These are phyloP conservation scores for Orgyia antiqua DNA, from an alignment of 2,888 invertebrate genomes.

Conservation along the genomic window DNA sequence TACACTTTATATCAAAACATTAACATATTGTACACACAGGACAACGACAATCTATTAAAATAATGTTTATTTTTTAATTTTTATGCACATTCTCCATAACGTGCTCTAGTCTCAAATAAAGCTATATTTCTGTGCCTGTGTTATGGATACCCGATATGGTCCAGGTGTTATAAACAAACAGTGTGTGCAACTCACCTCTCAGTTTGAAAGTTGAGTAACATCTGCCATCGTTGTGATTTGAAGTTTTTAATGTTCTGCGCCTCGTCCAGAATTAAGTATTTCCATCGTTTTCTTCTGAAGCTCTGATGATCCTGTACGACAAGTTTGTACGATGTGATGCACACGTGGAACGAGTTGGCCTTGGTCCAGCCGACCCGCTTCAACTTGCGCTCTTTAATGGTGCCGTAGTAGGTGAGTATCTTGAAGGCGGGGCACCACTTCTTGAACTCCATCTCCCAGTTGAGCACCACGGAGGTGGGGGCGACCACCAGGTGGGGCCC, in stretches of 20 bases:
- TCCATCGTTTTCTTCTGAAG: conserved; percentile 98
- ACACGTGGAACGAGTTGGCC: conserved; percentile 98
- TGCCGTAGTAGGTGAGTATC: conserved; percentile 98
- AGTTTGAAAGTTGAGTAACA: conserved; percentile 95
- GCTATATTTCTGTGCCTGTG: too few relatives aligned
- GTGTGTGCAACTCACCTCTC: conserved; percentile 91
- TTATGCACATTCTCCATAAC: too few relatives aligned
- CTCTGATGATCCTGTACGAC: conserved; percentile 99
- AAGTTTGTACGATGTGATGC: conserved; percentile 98
- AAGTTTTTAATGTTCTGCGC: conserved; percentile 99
- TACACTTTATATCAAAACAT: neutral
- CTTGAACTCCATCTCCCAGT: conserved; percentile 99
- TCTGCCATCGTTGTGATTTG: conserved; percentile 99
- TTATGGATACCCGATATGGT: neutral
- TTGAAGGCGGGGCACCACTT: conserved; percentile 99
- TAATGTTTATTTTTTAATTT: too few relatives aligned
- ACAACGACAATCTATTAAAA: too few relatives aligned
- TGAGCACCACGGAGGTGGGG: conserved; percentile 99
- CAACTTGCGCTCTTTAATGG: conserved; percentile 94
- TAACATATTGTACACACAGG: too few relatives aligned
- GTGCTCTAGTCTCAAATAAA: too few relatives aligned
- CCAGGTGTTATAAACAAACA: neutral
- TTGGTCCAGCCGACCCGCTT: conserved; percentile 98
- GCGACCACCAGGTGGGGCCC: conserved; percentile 99
- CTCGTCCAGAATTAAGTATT: conserved; percentile 97